A percentile compares a stretch with the other conserved stretches of the same genome.
These are phyloP conservation scores for Spatulosminthurus flaviceps DNA, from an alignment of 2,888 invertebrate genomes.

Conservation along the genomic window DNA sequence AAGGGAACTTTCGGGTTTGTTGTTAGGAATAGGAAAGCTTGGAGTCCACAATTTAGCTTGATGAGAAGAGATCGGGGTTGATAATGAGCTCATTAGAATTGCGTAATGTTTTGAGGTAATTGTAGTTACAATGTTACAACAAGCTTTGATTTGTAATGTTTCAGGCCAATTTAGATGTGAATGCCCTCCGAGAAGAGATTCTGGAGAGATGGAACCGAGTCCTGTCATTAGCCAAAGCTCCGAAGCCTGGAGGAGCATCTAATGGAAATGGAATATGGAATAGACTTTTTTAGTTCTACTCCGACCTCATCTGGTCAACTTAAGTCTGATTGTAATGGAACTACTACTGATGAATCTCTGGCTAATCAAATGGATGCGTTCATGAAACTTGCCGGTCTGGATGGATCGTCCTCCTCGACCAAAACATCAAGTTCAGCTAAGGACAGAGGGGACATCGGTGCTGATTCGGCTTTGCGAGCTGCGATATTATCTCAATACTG, in stretches of 20 bases:
- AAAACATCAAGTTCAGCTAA: neutral
- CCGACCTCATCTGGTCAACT: conserved; percentile 32
- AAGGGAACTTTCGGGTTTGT: too few species aligned
- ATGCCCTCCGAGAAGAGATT: conserved; percentile 54
- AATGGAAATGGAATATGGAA: conserved; percentile 8
- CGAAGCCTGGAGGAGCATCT: neutral
- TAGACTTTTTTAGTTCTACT: neutral
- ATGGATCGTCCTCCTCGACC: conserved; percentile 6
- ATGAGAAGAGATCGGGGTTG: too few species aligned
- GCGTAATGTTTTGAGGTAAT: too few species aligned
- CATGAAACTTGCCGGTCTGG: conserved; percentile 36
- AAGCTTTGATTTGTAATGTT: conserved; percentile 5
- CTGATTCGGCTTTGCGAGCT: conserved; percentile 55
- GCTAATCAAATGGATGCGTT: conserved; percentile 44
- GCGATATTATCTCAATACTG: conserved; percentile 49
- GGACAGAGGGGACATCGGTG: conserved; percentile 33
- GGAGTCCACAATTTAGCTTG: too few species aligned
- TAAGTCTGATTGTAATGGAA: conserved; percentile 37
- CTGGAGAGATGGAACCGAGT: conserved; percentile 51
- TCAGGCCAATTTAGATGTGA: conserved; percentile 50
- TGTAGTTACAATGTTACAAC: neutral
- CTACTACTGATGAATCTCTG: conserved; percentile 21
- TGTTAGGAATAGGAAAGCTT: too few species aligned
- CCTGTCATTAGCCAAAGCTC: neutral
- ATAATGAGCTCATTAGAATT: too few species aligned